Percentiles rank a stretch among this genome's conserved stretches.
Evolutionary conservation across 2,888 invertebrate genomes (phyloP).

Genomic region (Rhaphigaster nebulosa): DNA sequence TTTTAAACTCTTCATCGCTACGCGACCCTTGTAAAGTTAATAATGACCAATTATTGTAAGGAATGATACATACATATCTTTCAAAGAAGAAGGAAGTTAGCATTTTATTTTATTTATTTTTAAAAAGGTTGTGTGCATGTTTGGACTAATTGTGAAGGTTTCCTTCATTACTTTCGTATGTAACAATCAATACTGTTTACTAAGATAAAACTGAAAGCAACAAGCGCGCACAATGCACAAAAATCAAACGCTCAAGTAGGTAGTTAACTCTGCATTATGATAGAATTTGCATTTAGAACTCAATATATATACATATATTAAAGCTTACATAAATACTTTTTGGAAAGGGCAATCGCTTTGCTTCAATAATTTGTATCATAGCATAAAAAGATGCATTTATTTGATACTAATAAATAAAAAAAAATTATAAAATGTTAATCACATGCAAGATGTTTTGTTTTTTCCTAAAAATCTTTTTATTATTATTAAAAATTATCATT

Average conservation of each 20-base stretch:
- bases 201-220: constrained; percentile 46
- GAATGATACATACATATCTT: constrained; percentile 49
- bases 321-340: constrained; percentile 22
- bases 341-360: constrained; percentile 30
- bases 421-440: not conserved
- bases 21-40: constrained; percentile 16
- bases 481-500: not conserved
- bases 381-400: constrained; percentile 36
- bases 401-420: constrained; percentile 18
- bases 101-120: not conserved
- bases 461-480: not conserved
- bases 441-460: not conserved
- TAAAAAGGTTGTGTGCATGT: constrained; percentile 31
- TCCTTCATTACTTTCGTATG: constrained; percentile 37
- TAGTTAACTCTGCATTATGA: constrained; percentile 38
- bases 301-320: not conserved
- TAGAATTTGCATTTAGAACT: constrained; percentile 28
- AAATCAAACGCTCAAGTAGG: constrained; percentile 42
- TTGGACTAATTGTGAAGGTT: constrained; percentile 7
- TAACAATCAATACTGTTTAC: constrained; percentile 26
- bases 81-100: constrained; percentile 26
- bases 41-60: constrained; percentile 45
- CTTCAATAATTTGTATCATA: constrained; percentile 3
- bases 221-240: constrained; percentile 50
- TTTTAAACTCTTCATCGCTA: constrained; percentile 24